Base-by-base conservation (phyloP, 2,888 invertebrate species). In the Flabesymbios commensalis region DNA sequence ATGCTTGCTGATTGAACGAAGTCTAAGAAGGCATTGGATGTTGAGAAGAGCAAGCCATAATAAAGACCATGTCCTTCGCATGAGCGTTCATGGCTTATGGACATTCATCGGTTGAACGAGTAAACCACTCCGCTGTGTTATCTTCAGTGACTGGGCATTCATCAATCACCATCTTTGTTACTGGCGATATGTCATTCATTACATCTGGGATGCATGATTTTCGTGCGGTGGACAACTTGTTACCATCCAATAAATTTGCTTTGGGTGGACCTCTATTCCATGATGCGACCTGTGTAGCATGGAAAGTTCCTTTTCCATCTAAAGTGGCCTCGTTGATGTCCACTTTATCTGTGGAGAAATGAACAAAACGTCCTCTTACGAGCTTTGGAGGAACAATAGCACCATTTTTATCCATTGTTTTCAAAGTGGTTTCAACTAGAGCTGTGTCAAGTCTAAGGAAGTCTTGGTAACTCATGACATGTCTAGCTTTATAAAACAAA, bases 361-460 rank as follows among this genome's bases (percentile, higher is more conserved):
- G 55, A n/a, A 28, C n/a, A 28, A 55, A 55, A 7, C 49, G 28
- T 14, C 31, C 49, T 22, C 10, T 49, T 26, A 31, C 49, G 7
- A 49, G 31, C 14, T 26, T 29, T 49, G 7, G 28, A 32, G 49
- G 31, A 49, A 49, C 29, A 49, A 49, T 32, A 29, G 49, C 31
- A 14, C 49, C 49, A 31, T 26, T 22, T 7, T 49, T 22, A 49
- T 49, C 31, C 49, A 49, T 49, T 26, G 49, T 49, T 22, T 49
- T 28, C 26, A 51, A 19, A n/a, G 51, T 58, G 3, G 36, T 52
- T 51, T 57, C 26, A 4, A 49, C 57, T 19, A 57, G 41, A 39
- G 52, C 29, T 24, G 58, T 58, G 52, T 58, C 52, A 53, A 58
- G 39, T 33, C 24, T 58, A 5, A 58, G 7, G 17, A 58, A 22